phyloP scores from a whole-genome alignment of 2,888 invertebrate genomes.

The Ceramica pisi region DNA sequence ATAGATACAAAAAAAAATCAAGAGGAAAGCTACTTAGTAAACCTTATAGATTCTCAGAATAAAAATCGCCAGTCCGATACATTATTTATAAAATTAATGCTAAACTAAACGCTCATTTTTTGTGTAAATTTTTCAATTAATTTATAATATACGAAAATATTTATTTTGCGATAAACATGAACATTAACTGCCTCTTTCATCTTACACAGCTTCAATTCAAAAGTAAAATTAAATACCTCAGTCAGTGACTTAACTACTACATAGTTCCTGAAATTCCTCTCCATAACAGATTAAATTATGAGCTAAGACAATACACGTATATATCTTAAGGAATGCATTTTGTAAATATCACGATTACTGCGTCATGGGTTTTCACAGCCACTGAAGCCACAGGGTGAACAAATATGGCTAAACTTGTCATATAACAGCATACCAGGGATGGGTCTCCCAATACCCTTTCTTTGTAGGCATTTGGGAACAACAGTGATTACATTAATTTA shows the following conservation, averaged over 20 bases:
- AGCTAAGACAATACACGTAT: slow-evolving; percentile 30
- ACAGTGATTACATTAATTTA: slow-evolving; percentile 18
- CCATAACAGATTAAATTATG: background rate
- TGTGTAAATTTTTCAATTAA: background rate
- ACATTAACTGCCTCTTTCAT: background rate
- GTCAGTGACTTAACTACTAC: slow-evolving; percentile 25
- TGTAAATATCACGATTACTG: slow-evolving; percentile 57
- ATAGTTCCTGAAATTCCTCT: slow-evolving; percentile 19
- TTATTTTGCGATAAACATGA: slow-evolving; percentile 2
- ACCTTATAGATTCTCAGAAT: background rate
- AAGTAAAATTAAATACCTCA: slow-evolving; percentile 19
- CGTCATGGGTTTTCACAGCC: slow-evolving; percentile 68
- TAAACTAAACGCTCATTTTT: background rate
- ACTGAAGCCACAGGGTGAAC: slow-evolving; percentile 60
- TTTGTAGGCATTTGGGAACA: slow-evolving; percentile 21
- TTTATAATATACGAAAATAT: background rate
- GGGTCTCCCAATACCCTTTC: slow-evolving; percentile 14
- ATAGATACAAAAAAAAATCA: background rate
- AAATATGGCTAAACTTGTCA: slow-evolving; percentile 50
- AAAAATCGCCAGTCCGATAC: background rate
- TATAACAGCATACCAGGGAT: slow-evolving; percentile 31
- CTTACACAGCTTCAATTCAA: slow-evolving; percentile 6
- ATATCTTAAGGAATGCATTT: slow-evolving; percentile 61
- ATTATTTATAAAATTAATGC: slow-evolving; percentile 2
- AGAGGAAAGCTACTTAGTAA: background rate